Evolutionary conservation across 2,113 vertebrate species (phyloP).

Genomic region (Dicaeum eximium): DNA sequence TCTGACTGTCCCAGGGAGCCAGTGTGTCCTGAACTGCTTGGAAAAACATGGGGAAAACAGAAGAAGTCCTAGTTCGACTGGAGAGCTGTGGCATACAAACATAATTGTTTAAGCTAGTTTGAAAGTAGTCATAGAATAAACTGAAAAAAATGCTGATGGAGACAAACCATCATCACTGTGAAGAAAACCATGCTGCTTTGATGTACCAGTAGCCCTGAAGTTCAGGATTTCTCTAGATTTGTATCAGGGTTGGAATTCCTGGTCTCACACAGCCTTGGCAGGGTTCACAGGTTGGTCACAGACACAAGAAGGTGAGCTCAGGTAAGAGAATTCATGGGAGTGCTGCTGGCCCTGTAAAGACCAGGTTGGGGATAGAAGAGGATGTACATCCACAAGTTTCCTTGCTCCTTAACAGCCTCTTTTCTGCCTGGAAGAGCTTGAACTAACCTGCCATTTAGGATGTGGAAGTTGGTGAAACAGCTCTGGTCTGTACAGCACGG

Average conservation of each 20-base stretch:
- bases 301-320: not conserved
- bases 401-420: not conserved
- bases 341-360: accelerated
- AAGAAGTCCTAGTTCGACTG: not conserved
- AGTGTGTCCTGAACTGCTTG: not conserved
- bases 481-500: not conserved
- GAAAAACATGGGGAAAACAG: not conserved
- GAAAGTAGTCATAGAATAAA: not conserved
- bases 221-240: not conserved
- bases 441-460: not conserved
- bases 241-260: not conserved
- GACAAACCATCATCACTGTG: not conserved
- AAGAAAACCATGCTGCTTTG: not conserved
- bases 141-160: not conserved
- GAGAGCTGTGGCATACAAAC: not conserved
- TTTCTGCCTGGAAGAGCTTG: not conserved
- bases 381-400: not conserved
- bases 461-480: not conserved
- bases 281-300: not conserved
- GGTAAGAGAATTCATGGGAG: not conserved
- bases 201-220: not conserved
- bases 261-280: not conserved
- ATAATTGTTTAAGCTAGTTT: not conserved
- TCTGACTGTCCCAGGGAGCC: not conserved
- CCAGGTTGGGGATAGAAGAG: not conserved